Percentiles rank a stretch among this genome's conserved stretches.
Evolutionary conservation across 2,113 vertebrate species (phyloP).

Genomic region (Tachycineta bicolor): DNA sequence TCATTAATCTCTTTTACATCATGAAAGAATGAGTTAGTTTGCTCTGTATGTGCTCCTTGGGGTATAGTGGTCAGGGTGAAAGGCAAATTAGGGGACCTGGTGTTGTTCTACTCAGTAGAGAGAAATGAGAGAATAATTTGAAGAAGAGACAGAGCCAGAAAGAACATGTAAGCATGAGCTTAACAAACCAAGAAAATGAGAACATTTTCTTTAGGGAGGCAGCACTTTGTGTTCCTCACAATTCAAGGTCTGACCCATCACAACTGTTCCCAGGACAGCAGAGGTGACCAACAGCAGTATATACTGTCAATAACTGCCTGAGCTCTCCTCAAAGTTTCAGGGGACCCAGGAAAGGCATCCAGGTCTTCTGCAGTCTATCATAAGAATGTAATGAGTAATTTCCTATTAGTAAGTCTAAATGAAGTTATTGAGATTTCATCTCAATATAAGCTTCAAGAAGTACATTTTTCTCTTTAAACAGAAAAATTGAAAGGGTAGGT

Average conservation of each 20-base stretch:
- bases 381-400: neutral
- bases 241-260: neutral
- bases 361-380: rapidly evolving
- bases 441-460: neutral
- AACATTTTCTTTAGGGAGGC: neutral
- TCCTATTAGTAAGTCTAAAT: neutral
- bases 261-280: neutral
- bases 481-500: neutral
- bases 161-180: neutral
- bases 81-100: neutral
- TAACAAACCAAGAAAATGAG: neutral
- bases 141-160: neutral
- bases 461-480: rapidly evolving
- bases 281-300: neutral
- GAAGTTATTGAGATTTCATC: neutral
- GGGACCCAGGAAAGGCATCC: neutral
- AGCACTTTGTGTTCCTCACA: neutral
- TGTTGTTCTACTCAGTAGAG: neutral
- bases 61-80: neutral
- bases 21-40: neutral
- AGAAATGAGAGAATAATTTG: neutral
- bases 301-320: neutral
- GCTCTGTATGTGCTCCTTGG: rapidly evolving
- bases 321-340: neutral
- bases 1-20: neutral